A percentile compares a stretch with the other conserved stretches of the same genome.
Conservation (phyloP, 2,888 invertebrate species). For the Alentia gelatinosa region DNA sequence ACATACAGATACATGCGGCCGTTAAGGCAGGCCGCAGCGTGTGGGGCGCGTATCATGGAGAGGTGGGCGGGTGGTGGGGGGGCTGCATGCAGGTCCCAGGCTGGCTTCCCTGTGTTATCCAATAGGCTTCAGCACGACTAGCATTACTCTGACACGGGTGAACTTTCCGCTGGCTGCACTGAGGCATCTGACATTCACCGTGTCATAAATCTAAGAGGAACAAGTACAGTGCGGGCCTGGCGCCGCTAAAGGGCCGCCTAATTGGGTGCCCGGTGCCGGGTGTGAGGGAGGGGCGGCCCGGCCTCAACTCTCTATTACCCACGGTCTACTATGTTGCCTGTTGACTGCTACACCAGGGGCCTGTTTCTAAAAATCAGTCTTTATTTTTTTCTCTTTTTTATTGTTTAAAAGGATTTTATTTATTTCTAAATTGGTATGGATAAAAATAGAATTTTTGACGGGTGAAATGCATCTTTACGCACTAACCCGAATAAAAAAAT, state of each 20-base stretch:
- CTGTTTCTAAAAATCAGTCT: too few relatives aligned
- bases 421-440: too few relatives aligned
- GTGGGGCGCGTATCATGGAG: too few relatives aligned
- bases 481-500: too few relatives aligned
- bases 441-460: too few relatives aligned
- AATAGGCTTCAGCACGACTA: neutral
- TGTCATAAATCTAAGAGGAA: slow-evolving; percentile 15
- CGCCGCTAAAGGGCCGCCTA: neutral
- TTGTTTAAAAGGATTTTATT: too few relatives aligned
- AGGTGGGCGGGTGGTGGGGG: neutral
- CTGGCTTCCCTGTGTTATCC: neutral
- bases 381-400: too few relatives aligned
- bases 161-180: neutral
- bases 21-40: too few relatives aligned
- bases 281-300: neutral
- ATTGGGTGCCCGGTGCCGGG: slow-evolving; percentile 14
- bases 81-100: neutral
- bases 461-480: too few relatives aligned
- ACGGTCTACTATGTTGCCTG: neutral
- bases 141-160: neutral
- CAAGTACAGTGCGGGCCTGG: neutral
- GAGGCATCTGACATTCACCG: slow-evolving; percentile 27
- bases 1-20: neutral
- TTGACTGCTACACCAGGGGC: neutral
- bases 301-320: neutral